Base-by-base conservation (phyloP, 2,113 vertebrate genomes). In the Peromyscus maniculatus region DNA sequence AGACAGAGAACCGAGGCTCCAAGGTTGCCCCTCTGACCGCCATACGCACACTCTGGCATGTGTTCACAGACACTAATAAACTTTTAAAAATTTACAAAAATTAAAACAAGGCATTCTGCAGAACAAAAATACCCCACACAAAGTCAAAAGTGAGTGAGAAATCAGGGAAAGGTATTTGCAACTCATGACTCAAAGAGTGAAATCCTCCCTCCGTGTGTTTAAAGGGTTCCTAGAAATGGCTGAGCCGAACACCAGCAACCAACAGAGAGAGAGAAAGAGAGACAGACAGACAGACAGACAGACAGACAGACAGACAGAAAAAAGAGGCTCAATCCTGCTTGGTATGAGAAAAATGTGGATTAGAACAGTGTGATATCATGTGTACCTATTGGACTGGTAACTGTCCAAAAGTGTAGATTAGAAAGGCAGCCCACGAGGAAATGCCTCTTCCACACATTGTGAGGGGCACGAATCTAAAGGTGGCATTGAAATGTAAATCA, bases 71-170 rank as follows among this genome's bases (percentile, higher is more conserved):
- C 59, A 66, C 15, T 11, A 43, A 43, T 28, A 28, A 43, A 86
- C 39, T 43, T 26, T 46, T 66, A 55, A 62, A 86, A 86, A 31
- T 46, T 21, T 33, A 87, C 39, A 49, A 67, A 31, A 67, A 52
- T 7, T 87, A 49, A 69, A 87, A 49, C 59, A 92, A 97, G 89
- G 95, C 26, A 59, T 95, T 89, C 78, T 69, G 52, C 64, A 59
- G 24, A 36, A 57, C 80, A 94, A 96, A 97, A 97, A 92, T 49
- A 96, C 67, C 19, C 87, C 49, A 80, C 86, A 71, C 75, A 95
- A 97, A 97, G 90, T 87, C 59, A 95, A 93, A 97, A 95, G 87
- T 89, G 91, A 95, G 59, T 69, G 87, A 75, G 43, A 89, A 91
- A 83, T 79, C 91, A 69, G 59, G 74, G 67, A 96, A 92, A 96